These are phyloP conservation scores for Antechinus flavipes DNA, from an alignment of 2,113 vertebrate species.

Conservation along the genomic window DNA sequence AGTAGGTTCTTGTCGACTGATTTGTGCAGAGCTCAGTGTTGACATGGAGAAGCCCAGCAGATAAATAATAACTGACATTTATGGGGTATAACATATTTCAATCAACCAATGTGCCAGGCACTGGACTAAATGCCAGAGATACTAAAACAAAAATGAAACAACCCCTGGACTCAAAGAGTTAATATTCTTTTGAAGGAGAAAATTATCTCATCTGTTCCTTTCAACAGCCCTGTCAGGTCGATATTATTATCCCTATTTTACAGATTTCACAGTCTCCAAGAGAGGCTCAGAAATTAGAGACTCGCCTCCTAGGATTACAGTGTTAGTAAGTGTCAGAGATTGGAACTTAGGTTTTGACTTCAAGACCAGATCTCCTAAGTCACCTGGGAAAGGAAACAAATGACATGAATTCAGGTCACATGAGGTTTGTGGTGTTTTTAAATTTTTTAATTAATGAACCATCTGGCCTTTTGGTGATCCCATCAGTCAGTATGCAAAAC, in stretches of 20 bases:
- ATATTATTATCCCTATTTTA: not conserved
- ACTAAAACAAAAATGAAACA: not conserved
- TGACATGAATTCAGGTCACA: slow-evolving; percentile 51
- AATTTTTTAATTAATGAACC: slow-evolving; percentile 76
- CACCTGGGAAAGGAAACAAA: slow-evolving; percentile 57
- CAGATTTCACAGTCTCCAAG: not conserved
- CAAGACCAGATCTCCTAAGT: not conserved
- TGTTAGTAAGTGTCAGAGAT: not conserved
- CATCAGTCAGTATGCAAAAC: slow-evolving; percentile 66
- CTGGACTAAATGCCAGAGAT: not conserved
- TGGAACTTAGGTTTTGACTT: not conserved
- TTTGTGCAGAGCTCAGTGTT: not conserved
- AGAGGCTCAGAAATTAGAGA: not conserved
- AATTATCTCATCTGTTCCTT: not conserved
- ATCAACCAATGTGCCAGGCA: not conserved
- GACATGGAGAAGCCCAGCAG: not conserved
- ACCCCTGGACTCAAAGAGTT: not conserved
- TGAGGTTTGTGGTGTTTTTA: slow-evolving; percentile 43
- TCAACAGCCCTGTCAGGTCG: not conserved
- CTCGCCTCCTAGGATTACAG: not conserved
- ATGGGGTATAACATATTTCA: not conserved
- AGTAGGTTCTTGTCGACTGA: not conserved
- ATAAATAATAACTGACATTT: not conserved
- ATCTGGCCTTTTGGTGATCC: slow-evolving; percentile 65
- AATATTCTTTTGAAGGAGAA: not conserved